Evolutionary conservation across 2,888 invertebrate species (phyloP).

Genomic region (Atethmia centrago): DNA sequence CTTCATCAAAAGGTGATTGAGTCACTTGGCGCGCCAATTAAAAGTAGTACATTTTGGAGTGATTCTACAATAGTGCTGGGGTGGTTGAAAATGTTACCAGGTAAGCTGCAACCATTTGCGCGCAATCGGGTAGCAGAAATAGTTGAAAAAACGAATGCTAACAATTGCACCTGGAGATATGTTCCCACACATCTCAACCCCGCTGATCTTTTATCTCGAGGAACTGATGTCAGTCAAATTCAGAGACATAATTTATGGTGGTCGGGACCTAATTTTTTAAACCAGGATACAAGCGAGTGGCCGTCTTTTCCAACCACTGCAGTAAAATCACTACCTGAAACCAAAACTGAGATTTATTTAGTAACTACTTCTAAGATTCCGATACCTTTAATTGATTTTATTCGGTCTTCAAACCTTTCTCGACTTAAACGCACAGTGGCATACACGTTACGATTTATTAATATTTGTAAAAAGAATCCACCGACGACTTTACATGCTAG

Average conservation of each 20-base stretch:
- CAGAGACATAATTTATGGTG: slow-evolving; percentile 10
- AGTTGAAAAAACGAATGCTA: background rate
- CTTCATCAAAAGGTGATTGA: slow-evolving; percentile 5
- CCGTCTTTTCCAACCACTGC: background rate
- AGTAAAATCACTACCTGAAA: background rate
- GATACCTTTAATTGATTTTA: slow-evolving; percentile 4
- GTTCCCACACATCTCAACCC: slow-evolving; percentile 18
- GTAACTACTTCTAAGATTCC: background rate
- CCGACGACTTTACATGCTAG: background rate
- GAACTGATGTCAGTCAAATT: slow-evolving; percentile 1
- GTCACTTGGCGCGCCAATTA: slow-evolving; percentile 7
- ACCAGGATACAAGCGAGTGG: background rate
- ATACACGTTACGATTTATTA: slow-evolving; percentile 19
- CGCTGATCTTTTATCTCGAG: slow-evolving; percentile 24
- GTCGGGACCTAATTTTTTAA: slow-evolving; percentile 6
- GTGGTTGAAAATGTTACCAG: no score
- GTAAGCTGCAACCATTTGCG: slow-evolving; percentile 22
- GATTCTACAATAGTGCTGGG: slow-evolving; percentile 24
- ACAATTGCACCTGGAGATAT: slow-evolving; percentile 7
- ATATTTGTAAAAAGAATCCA: slow-evolving; percentile 10
- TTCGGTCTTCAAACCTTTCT: slow-evolving; percentile 20
- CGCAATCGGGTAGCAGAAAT: slow-evolving; percentile 28
- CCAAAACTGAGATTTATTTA: background rate
- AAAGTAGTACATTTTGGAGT: slow-evolving; percentile 8
- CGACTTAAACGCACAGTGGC: slow-evolving; percentile 27